phyloP scores from a whole-genome alignment of 2,888 invertebrate genomes.

The Serripes groenlandicus region DNA sequence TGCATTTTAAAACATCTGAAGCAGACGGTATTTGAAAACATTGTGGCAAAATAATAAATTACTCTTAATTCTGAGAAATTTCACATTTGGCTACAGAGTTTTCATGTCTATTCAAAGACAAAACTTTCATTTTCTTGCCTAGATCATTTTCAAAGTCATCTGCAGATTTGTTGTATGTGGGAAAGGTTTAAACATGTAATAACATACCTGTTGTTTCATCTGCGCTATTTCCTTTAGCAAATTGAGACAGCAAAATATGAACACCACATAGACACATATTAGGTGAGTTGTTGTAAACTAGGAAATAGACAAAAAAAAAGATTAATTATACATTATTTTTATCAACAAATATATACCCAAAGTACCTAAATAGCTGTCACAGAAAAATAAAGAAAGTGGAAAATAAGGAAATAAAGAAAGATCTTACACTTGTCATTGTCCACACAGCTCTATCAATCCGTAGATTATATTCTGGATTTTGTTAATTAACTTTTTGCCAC shows the following conservation, averaged over 20 bases:
- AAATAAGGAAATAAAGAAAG: no score
- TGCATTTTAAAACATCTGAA: no score
- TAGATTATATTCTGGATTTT: no score
- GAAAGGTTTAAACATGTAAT: neutral
- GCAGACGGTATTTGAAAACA: no score
- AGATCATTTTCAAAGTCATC: neutral
- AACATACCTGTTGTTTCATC: slow-evolving; percentile 92
- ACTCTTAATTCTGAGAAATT: neutral
- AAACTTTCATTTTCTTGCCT: neutral
- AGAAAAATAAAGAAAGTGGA: no score
- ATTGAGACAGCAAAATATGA: slow-evolving; percentile 91
- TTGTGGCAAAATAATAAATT: neutral
- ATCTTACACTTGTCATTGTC: no score
- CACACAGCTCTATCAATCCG: no score
- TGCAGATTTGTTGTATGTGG: neutral
- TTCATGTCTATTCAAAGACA: neutral
- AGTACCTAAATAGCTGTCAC: no score
- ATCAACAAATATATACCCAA: no score
- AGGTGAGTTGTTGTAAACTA: slow-evolving; percentile 70
- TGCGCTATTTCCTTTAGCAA: slow-evolving; percentile 92
- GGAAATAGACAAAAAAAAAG: slow-evolving; percentile 33
- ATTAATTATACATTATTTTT: neutral
- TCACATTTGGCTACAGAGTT: neutral
- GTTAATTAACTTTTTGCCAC: no score
- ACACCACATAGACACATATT: slow-evolving; percentile 78